phyloP scores from a whole-genome alignment of 2,113 vertebrate species.

The Oryctolagus cuniculus region mOryCun1.1 NC_091433.1:11911501-11912000 shows the following conservation, averaged over 20 bases:
- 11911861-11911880: too few species aligned
- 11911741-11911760: background rate
- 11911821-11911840: background rate
- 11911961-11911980: too few species aligned
- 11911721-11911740: background rate
- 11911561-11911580: background rate
- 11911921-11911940: too few species aligned
- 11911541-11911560: background rate
- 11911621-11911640: background rate
- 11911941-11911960: too few species aligned
- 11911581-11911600: background rate
- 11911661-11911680: background rate
- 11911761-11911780: background rate
- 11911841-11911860: too few species aligned
- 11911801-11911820: too few species aligned
- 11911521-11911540: background rate
- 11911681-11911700: background rate
- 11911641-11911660: background rate
- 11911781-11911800: background rate
- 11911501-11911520: background rate
- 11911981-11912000: too few species aligned
- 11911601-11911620: background rate
- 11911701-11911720: conserved; percentile 22
- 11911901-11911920: too few species aligned
- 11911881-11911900: too few species aligned